phyloP scores from a whole-genome alignment of 2,888 invertebrate species.

The Gandaritis pyraliata region DNA sequence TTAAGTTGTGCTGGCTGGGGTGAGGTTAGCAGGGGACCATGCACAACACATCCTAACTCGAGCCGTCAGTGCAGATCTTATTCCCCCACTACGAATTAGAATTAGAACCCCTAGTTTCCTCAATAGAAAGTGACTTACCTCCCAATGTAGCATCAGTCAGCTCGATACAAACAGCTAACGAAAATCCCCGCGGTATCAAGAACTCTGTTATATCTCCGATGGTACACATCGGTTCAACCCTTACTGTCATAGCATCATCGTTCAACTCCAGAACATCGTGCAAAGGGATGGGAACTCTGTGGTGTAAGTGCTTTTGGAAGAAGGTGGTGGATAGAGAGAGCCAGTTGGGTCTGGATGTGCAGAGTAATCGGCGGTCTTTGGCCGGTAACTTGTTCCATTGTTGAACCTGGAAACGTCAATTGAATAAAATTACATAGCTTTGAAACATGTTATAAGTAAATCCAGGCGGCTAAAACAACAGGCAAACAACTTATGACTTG shows the following conservation, averaged over 20 bases:
- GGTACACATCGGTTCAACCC: constrained; percentile 88
- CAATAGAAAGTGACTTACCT: constrained; percentile 58
- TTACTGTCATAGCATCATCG: constrained; percentile 82
- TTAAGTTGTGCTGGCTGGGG: too few species aligned
- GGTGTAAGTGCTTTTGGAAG: constrained; percentile 86
- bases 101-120: not conserved
- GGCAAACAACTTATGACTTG: too few species aligned
- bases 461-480: too few species aligned
- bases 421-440: not conserved
- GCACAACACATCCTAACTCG: too few species aligned
- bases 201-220: constrained; percentile 87
- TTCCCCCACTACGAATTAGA: too few species aligned
- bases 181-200: constrained; percentile 87
- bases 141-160: constrained; percentile 88
- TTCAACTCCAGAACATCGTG: constrained; percentile 86
- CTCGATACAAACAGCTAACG: constrained; percentile 87
- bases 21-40: too few species aligned
- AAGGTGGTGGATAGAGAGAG: constrained; percentile 87
- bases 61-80: too few species aligned
- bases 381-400: constrained; percentile 80
- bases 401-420: constrained; percentile 64
- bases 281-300: constrained; percentile 85
- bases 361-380: constrained; percentile 80
- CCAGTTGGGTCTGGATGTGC: constrained; percentile 89
- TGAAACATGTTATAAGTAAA: not conserved